Evolutionary conservation across 2,797 vertebrate genomes (phyloP), one percentile per base, ranked within the genome.

Genomic region (Pempheris klunzingeri): DNA sequence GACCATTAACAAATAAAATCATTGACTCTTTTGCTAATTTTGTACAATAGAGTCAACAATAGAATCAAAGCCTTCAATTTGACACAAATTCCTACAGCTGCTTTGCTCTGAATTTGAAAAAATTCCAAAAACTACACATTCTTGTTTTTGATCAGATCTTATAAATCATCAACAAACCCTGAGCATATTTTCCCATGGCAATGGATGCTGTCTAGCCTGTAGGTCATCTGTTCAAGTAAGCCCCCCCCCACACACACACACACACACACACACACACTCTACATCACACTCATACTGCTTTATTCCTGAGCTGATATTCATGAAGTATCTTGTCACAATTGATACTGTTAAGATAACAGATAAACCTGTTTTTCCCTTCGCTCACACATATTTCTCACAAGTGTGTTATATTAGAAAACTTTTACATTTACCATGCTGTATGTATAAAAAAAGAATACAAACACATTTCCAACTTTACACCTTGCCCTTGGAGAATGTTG

Each of bases 11-110:
- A 38, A 38, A 43, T 9, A 7, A 58, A 46, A 52, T 9, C 3
- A 4, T 30, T 13, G 28, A 70, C 17, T 36, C 13, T 9, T 66
- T 26, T 55, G 0, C 7, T 24, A 10, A 67, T 24, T 76, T 61
- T 28, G 47, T 7, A 30, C 58, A 59, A 57, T 0, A 53, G 4
- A 63, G 43, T 41, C 44, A 59, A 61, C 7, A 62, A 36, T 68
- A 72, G 32, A 78, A 62, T 36, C 12, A 34, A 81, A 82, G 63
- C 46, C 59, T 78, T 32, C 58, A 49, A 41, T 80, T 61, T 87
- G 20, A 74, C n/a, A 49, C 13, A 26, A 2, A 41, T 20, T 2
- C 46, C 24, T 34, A 13, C 20, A 60, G 57, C 59, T 41, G 36
- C 22, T 38, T 60, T 58, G 61, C 68, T 62, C 53, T 61, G 32